A percentile compares a stretch with the other conserved stretches of the same genome.
Evolutionary conservation across 1,140 invertebrate genomes (phyloP).

Genomic region (Cotesia typhae): DNA sequence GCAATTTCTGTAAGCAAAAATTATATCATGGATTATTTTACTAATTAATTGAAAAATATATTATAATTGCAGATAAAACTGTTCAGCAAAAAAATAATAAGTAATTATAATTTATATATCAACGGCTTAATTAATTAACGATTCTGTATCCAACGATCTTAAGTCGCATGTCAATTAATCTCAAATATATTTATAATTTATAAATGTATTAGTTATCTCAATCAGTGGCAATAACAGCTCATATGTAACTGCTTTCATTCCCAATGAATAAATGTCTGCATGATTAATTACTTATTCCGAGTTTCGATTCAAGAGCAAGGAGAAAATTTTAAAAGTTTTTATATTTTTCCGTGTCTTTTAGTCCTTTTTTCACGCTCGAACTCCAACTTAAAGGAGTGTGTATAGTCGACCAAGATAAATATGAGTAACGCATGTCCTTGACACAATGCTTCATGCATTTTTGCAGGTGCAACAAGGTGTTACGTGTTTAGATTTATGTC

Average conservation of each 20-base stretch:
- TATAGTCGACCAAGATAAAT: constrained; percentile 27
- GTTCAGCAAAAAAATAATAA: too few species aligned
- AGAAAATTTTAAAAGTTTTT: not conserved
- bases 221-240: not conserved
- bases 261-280: too few species aligned
- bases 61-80: too few species aligned
- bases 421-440: constrained; percentile 45
- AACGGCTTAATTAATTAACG: not conserved
- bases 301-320: too few species aligned
- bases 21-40: constrained; percentile 36
- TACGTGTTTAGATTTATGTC: constrained; percentile 8
- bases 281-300: too few species aligned
- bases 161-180: not conserved
- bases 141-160: not conserved
- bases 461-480: constrained; percentile 28
- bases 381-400: not conserved
- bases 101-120: not conserved
- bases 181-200: not conserved
- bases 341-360: constrained; percentile 9
- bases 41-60: not conserved
- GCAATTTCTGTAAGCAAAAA: constrained; percentile 93
- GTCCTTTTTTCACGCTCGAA: constrained; percentile 24
- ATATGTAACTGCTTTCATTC: too few species aligned
- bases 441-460: constrained; percentile 42
- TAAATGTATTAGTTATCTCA: not conserved